Percentiles rank a stretch among this genome's conserved stretches.
Conservation (phyloP, 2,888 invertebrate genomes). For the Leucoptera coffeella region DNA sequence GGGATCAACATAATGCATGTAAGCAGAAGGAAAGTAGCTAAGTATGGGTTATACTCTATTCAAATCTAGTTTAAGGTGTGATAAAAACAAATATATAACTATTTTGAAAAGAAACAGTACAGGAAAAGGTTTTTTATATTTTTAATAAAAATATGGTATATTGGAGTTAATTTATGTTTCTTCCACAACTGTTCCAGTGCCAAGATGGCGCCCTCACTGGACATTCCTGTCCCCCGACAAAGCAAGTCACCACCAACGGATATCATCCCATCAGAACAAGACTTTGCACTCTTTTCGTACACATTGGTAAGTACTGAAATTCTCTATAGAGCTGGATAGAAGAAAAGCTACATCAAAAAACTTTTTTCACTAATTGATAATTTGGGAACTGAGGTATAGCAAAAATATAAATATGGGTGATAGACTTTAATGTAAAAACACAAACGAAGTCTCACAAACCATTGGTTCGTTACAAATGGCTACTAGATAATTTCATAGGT, state of each 20-base stretch:
- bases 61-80: not conserved
- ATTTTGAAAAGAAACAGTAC: not conserved
- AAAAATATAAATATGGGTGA: not conserved
- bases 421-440: too few relatives aligned
- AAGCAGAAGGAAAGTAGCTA: too few relatives aligned
- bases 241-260: constrained; percentile 31
- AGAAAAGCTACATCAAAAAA: too few relatives aligned
- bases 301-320: not conserved
- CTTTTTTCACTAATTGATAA: too few relatives aligned
- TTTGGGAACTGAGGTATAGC: not conserved
- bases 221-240: constrained; percentile 59
- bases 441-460: too few relatives aligned
- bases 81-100: not conserved
- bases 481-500: too few relatives aligned
- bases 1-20: too few relatives aligned
- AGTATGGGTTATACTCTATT: not conserved
- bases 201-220: constrained; percentile 72
- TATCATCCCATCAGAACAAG: constrained; percentile 13
- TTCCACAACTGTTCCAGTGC: constrained; percentile 57
- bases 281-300: constrained; percentile 9
- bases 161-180: not conserved
- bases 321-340: too few relatives aligned
- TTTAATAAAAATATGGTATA: not conserved
- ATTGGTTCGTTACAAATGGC: too few relatives aligned
- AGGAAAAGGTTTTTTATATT: not conserved